Evolutionary conservation across 1,140 invertebrate genomes (phyloP), one percentile per base, ranked within the genome.

Genomic region (Leptopilina clavipes): DNA sequence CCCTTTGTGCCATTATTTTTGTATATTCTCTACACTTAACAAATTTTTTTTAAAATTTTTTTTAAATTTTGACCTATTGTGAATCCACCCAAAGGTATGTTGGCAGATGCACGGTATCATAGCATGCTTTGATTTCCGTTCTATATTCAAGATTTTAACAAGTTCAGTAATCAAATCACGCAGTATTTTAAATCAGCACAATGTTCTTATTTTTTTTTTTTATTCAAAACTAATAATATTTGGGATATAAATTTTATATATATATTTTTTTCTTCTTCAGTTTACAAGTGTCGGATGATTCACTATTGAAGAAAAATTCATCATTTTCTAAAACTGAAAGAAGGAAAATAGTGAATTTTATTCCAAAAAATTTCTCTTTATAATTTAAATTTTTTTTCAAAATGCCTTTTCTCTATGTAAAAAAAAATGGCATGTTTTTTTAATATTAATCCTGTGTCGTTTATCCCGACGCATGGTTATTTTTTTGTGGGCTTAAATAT

Each of bases 61-160:
- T 79, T 76, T n/a, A 73, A n/a, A 52, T 75, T 65, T 65, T 65
- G 22, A 65, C 22, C 19, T 10, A 65, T 65, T 65, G 22, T 65
- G 11, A 65, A 31, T 65, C 22, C 59, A 65, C 22, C 11, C 12
- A 31, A 79, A 80, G 79, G 79, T 85, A 85, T 86, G 84, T 80
- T 83, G 83, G 74, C 80, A 84, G 84, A 84, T 86, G 85, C 86
- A 88, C 85, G 86, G 85, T 83, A 84, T 86, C 81, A 84, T 82
- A 75, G 84, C 85, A 88, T 87, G 86, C 80, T 79, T 80, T 79
- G 59, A 65, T 65, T 65, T 65, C 59, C 59, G 12, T 65, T 65
- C 14, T 65, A 17, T 65, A 65, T 65, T n/a, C 11, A 31, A 31
- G 22, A 31, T 31, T 31, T 31, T n/a, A 65, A 31, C 1, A 65